phyloP scores from a whole-genome alignment of 2,888 invertebrate species.

The Scaptodrosophila latifasciaeformis region DNA sequence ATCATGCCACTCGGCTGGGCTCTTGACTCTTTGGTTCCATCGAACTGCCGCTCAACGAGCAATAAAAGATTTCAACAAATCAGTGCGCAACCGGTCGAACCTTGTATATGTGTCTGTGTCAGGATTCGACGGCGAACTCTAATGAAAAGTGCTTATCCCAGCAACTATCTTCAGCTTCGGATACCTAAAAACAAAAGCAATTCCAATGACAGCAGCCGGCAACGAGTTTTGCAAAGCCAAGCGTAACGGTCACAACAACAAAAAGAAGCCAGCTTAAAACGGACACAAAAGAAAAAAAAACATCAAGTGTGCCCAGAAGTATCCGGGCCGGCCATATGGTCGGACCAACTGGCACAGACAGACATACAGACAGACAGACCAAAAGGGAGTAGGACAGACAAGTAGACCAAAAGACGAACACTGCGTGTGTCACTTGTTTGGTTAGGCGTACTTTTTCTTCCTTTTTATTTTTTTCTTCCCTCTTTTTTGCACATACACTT shows the following conservation, averaged over 20 bases:
- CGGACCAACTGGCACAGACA: neutral
- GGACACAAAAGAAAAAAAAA: slow-evolving; percentile 18
- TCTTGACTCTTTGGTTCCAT: neutral
- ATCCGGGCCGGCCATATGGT: slow-evolving; percentile 6
- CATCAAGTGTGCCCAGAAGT: slow-evolving; percentile 33
- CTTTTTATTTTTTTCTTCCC: no score
- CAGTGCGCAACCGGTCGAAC: slow-evolving; percentile 27
- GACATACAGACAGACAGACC: slow-evolving; percentile 7
- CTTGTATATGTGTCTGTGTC: neutral
- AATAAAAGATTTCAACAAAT: slow-evolving; percentile 65
- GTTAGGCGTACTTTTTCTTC: slow-evolving; percentile 20
- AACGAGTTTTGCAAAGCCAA: slow-evolving; percentile 36
- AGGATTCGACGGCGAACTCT: slow-evolving; percentile 9
- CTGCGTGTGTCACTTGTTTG: slow-evolving; percentile 63
- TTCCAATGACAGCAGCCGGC: neutral
- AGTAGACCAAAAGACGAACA: slow-evolving; percentile 22
- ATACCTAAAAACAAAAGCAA: neutral
- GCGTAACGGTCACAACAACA: slow-evolving; percentile 9
- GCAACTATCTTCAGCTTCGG: slow-evolving; percentile 47
- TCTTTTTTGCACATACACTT: no score
- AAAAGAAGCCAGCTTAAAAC: no score
- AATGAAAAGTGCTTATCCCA: slow-evolving; percentile 65
- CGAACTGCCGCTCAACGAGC: slow-evolving; percentile 21
- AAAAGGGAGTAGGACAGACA: slow-evolving; percentile 15
- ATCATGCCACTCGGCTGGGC: neutral